Evolutionary conservation across 2,888 invertebrate genomes (phyloP), one percentile per base, ranked within the genome.

Genomic region (Tholera decimalis): DNA sequence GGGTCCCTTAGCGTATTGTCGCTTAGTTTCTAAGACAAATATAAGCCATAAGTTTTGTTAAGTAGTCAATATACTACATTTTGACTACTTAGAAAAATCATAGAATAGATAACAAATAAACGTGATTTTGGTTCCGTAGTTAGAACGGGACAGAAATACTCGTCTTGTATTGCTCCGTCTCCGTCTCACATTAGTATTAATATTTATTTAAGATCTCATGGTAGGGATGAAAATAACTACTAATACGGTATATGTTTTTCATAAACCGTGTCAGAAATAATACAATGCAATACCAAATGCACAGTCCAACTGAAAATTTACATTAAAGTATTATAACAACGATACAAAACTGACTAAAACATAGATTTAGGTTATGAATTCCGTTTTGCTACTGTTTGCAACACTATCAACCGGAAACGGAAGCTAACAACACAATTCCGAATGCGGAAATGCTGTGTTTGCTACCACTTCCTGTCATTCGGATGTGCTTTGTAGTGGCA

Each of bases 391-490:
- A 71, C 66, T 69, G 58, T 61, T 67, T 43, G 73, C 71, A 77
- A 80, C 79, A 77, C 76, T 82, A 81, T 73, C 69, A 74, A 63
- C 55, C 77, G 84, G 85, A 85, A 80, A 49, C 82, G 84, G 82
- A 83, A 79, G 76, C 77, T 78, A 78, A 77, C 79, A 80, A 82
- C 73, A 78, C 83, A 75, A 80, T 79, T 82, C 79, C 62, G 78
- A 79, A 80, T 59, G 28, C 83, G 85, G 84, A 85, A 83, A 77
- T 77, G 84, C 79, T 79, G 77, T 79, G 82, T 83, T 84, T 79
- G 83, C 81, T 71, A 83, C 77, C 77, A 77, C 79, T 85, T 85
- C 84, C 84, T 77, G 82, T 71, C 69, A 73, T 74, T 78, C 70
- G 73, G 69, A 68, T 73, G 65, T 77, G 77, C 78, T 81, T 71